Evolutionary conservation across 2,888 invertebrate species (phyloP), one percentile per base, ranked within the genome.

Genomic region (Vanessa cardui): DNA sequence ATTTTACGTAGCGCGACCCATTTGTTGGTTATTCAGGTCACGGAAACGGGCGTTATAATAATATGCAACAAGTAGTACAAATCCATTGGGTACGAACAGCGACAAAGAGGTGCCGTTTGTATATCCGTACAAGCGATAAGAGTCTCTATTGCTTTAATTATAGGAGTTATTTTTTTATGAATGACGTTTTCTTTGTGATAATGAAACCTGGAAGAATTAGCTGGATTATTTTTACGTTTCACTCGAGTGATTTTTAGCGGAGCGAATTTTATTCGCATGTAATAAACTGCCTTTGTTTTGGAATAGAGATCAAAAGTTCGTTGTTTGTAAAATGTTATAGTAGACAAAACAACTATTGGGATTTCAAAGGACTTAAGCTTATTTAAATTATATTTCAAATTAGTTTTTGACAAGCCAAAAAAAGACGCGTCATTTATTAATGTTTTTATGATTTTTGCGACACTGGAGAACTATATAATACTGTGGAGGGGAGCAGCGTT

Each of bases 41-140:
- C 65, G 56, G 46, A 49, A 26, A 21, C 61, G 63, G 20, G 52
- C 46, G 59, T 60, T 68, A 60, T 68, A 62, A 62, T 61, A 62
- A 62, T 61, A 66, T 71, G 71, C 73, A 73, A 73, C 73, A 71
- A 73, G 71, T 73, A 54, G 46, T 39, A 62, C 50, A 60, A 60
- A 49, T 65, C 56, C 58, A 66, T 66, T 60, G 52, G 49, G 45
- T 63, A 64, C 39, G 54, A 60, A 66, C 46, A 47, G 59, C 54
- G 31, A 62, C 33, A 58, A 56, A 62, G 62, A 45, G 62, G 62
- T 16, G 46, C 56, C 50, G 50, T 59, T 67, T 54, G 15, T 16
- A 16, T 31, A 54, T 16, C 16, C 3, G 31, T 21, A 15, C 33
- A 39, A 33, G 33, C 39, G 56, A 56, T 39, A 33, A 9, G 0